A percentile compares a stretch with the other conserved stretches of the same genome.
phyloP scores from a whole-genome alignment of 2,113 vertebrate species.

The Indri indri region DNA sequence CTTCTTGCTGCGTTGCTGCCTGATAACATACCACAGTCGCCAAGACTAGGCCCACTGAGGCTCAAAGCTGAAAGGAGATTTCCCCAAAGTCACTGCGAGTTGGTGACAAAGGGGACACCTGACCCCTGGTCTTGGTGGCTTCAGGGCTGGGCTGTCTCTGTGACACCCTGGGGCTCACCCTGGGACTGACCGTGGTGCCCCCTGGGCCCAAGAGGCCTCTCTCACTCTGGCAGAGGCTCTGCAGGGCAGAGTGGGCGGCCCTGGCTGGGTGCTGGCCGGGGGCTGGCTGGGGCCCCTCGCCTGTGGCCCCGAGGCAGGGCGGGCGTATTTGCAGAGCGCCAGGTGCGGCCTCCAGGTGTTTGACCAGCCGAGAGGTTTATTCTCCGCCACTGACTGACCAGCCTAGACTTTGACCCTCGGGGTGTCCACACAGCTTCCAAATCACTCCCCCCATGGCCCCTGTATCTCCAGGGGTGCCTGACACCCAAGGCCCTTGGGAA shows the following conservation, averaged over 20 bases:
- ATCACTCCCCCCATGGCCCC: background rate
- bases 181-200: fast-evolving
- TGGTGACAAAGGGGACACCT: too few species aligned
- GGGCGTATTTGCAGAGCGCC: background rate
- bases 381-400: fast-evolving
- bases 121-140: background rate
- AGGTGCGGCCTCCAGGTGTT: background rate
- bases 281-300: background rate
- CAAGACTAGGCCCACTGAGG: background rate
- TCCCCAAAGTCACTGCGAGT: background rate
- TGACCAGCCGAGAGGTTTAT: background rate
- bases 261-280: fast-evolving
- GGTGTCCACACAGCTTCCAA: background rate
- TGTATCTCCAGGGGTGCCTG: background rate
- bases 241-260: background rate
- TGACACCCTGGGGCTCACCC: background rate
- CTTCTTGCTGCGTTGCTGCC: background rate
- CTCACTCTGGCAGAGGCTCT: background rate
- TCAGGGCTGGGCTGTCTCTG: background rate
- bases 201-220: background rate
- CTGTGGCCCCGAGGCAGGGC: fast-evolving
- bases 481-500: background rate
- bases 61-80: background rate
- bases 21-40: background rate
- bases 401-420: background rate